Evolutionary conservation across 1,140 invertebrate genomes (phyloP), one percentile per base, ranked within the genome.

Genomic region (Aphaenogaster floridana): DNA sequence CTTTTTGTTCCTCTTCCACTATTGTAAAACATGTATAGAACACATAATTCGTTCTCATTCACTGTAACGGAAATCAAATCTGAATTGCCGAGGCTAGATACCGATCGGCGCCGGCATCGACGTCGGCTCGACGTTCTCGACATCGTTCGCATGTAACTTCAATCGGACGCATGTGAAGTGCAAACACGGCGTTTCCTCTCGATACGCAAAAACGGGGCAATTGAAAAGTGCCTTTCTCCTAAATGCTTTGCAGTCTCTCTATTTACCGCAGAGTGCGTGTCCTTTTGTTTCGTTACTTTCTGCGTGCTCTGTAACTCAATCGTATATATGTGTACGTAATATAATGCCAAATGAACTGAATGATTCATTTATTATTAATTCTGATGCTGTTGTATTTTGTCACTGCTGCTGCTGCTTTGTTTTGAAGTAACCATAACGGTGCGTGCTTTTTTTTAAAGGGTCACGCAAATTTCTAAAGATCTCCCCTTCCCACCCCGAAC

Each of bases 201-300:
- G 45, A 81, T 90, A 90, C 89, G 59, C 88, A 81, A 90, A 90
- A 57, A 90, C 79, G 74, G 85, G 77, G 89, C 81, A 79, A 90
- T 84, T 63, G 64, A 72, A 91, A 92, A 91, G 90, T 89, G 91
- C 91, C 92, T 91, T 90, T 86, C 90, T 87, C 84, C 87, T 93
- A 94, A 94, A 94, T 94, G 93, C 94, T 93, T 86, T 93, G 93
- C 93, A 94, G 93, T 94, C 93, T 94, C 93, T 93, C 92, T 95
- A 93, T 92, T 93, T 78, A 90, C 45, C 81, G 89, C 81, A 90
- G 71, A 79, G 88, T 92, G 91, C 89, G 86, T 89, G 86, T 92
- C 77, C 89, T 90, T 92, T 92, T 88, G 11, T 76, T 81, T 63
- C 85, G 64, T 92, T 90, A 89, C 77, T 89, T 90, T 91, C 86